Evolutionary conservation across 2,113 vertebrate species (phyloP).

Genomic region (Danionella cerebrum): DNA sequence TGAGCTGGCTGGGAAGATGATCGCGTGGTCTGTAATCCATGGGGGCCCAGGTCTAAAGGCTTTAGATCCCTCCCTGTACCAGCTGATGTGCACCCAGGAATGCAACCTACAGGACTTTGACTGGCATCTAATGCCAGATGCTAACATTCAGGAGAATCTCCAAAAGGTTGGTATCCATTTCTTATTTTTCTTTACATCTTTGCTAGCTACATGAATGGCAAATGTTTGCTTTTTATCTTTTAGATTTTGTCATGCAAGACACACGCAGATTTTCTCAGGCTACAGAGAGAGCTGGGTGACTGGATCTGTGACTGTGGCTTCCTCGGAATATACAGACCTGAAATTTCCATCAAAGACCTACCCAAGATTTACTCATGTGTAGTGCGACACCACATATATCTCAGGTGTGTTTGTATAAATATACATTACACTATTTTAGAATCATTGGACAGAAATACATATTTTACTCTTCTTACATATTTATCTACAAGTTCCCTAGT

Average conservation of each 20-base stretch:
- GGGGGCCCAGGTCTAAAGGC: slow-evolving; percentile 52
- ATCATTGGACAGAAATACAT: too few relatives aligned
- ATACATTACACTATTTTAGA: too few relatives aligned
- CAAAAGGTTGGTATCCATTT: slow-evolving; percentile 43
- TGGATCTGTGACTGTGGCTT: slow-evolving; percentile 51
- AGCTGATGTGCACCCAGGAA: slow-evolving; percentile 55
- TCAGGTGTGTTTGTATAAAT: slow-evolving; percentile 45
- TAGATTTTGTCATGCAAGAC: slow-evolving; percentile 32
- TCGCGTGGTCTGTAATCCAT: slow-evolving; percentile 57
- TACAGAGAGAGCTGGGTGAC: slow-evolving; percentile 45
- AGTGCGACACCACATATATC: slow-evolving; percentile 52
- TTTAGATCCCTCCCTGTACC: slow-evolving; percentile 51
- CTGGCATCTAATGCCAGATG: slow-evolving; percentile 47
- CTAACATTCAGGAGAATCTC: slow-evolving; percentile 39
- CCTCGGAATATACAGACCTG: slow-evolving; percentile 41
- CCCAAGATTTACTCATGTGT: slow-evolving; percentile 41
- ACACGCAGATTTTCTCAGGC: neutral
- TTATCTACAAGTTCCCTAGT: too few relatives aligned
- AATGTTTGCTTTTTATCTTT: neutral
- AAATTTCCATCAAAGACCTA: slow-evolving; percentile 36
- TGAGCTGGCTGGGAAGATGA: slow-evolving; percentile 52
- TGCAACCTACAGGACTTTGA: slow-evolving; percentile 44
- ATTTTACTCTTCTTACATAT: too few relatives aligned
- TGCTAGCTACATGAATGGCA: neutral
- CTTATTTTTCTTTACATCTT: neutral